Percentiles rank a stretch among this genome's conserved stretches.
Evolutionary conservation across 2,113 vertebrate genomes (phyloP).

Genomic region (Salvelinus namaycush): DNA sequence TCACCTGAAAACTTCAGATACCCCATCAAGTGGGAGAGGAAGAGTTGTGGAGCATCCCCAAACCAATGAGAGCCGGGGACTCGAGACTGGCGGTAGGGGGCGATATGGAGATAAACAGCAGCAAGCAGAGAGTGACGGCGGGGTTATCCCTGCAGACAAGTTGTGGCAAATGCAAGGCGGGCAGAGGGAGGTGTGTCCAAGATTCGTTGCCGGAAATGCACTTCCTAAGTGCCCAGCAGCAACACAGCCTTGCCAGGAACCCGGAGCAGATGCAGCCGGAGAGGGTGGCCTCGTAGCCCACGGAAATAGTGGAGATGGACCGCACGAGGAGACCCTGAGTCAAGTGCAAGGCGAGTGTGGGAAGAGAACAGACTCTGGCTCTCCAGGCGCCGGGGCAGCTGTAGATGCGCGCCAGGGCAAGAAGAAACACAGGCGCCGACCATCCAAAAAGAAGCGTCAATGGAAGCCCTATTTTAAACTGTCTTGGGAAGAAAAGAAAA

Average conservation of each 20-base stretch:
- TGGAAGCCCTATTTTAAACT: conserved; percentile 98
- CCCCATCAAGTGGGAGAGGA: conserved; percentile 75
- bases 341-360: conserved; percentile 52
- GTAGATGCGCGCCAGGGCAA: conserved; percentile 81
- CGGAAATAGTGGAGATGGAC: conserved; percentile 49
- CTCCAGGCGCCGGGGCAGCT: conserved; percentile 61
- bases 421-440: conserved; percentile 88
- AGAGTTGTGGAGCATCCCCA: conserved; percentile 69
- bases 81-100: conserved; percentile 76
- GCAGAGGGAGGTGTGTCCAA: conserved; percentile 73
- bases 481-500: conserved; percentile 95
- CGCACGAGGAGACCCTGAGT: conserved; percentile 49
- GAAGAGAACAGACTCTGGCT: conserved; percentile 53
- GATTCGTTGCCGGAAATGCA: conserved; percentile 67
- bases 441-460: conserved; percentile 91
- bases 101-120: conserved; percentile 70
- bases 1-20: conserved; percentile 68
- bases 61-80: conserved; percentile 57
- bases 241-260: conserved; percentile 46
- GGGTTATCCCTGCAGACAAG: conserved; percentile 67
- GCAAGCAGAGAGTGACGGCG: conserved; percentile 42
- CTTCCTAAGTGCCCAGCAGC: conserved; percentile 60
- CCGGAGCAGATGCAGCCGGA: conserved; percentile 23
- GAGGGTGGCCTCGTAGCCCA: conserved; percentile 25
- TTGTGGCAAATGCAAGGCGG: conserved; percentile 72